Conservation (phyloP, 2,888 invertebrate genomes). For the Entomobrya multifasciata region DNA sequence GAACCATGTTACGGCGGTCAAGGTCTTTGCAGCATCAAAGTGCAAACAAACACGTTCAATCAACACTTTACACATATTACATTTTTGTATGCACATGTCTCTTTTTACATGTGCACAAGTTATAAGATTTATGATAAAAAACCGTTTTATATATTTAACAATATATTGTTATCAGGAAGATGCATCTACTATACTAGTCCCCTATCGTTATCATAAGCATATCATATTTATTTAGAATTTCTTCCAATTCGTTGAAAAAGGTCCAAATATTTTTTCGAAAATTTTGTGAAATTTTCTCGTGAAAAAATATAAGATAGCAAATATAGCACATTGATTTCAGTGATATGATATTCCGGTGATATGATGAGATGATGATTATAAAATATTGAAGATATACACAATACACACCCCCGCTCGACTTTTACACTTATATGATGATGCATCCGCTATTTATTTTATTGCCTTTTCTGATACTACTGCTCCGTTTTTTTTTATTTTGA, state of each 20-base stretch:
- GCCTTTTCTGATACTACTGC: conserved; percentile 8
- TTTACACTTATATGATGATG: not conserved
- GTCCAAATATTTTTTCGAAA: conserved; percentile 40
- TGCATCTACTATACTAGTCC: no score
- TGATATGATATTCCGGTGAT: not conserved
- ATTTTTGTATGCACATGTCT: no score
- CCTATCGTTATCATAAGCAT: not conserved
- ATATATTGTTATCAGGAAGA: no score
- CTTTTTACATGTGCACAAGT: no score
- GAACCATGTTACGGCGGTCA: no score
- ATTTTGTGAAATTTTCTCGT: not conserved
- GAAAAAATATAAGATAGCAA: not conserved
- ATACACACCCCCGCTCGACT: not conserved
- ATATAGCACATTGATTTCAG: not conserved
- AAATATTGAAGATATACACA: not conserved
- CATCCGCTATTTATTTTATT: conserved; percentile 44
- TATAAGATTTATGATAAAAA: no score
- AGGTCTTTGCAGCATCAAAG: no score
- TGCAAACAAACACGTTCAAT: not conserved
- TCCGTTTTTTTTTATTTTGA: not conserved
- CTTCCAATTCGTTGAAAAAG: conserved; percentile 34
- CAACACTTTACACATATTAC: no score
- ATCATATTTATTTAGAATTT: conserved; percentile 32
- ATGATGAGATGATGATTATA: not conserved
- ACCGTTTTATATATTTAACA: no score